Percentiles rank a stretch among this genome's conserved stretches.
Conservation (phyloP, 2,113 vertebrate genomes). For the Phalacrocorax pelagicus region DNA sequence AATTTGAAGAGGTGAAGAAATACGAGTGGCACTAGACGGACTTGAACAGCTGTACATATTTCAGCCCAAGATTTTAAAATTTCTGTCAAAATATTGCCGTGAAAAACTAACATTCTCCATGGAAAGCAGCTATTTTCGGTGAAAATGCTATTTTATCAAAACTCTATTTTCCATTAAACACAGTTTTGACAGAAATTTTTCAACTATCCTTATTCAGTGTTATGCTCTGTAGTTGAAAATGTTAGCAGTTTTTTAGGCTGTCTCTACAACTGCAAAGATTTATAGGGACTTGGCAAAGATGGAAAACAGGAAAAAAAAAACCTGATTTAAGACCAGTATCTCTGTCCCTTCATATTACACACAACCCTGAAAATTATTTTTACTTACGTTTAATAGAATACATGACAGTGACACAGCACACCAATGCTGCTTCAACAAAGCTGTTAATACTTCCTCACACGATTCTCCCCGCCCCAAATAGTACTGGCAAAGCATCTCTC, state of each 20-base stretch:
- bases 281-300: constrained; percentile 38
- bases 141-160: constrained; percentile 61
- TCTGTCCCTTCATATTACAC: neutral
- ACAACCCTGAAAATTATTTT: neutral
- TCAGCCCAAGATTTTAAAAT: constrained; percentile 49
- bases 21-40: constrained; percentile 34
- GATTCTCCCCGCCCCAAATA: no score
- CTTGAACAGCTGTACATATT: constrained; percentile 55
- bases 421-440: neutral
- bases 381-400: neutral
- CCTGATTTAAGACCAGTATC: neutral
- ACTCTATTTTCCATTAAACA: constrained; percentile 56
- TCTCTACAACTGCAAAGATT: constrained; percentile 59
- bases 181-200: constrained; percentile 61
- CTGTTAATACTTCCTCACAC: neutral
- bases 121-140: constrained; percentile 44
- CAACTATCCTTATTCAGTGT: constrained; percentile 51
- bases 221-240: constrained; percentile 50
- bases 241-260: constrained; percentile 55
- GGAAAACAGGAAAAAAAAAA: neutral
- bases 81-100: constrained; percentile 63
- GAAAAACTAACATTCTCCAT: constrained; percentile 19
- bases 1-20: constrained; percentile 49
- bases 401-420: neutral
- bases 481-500: neutral